Evolutionary conservation across 2,113 vertebrate genomes (phyloP).

Genomic region (Lepus europaeus): DNA sequence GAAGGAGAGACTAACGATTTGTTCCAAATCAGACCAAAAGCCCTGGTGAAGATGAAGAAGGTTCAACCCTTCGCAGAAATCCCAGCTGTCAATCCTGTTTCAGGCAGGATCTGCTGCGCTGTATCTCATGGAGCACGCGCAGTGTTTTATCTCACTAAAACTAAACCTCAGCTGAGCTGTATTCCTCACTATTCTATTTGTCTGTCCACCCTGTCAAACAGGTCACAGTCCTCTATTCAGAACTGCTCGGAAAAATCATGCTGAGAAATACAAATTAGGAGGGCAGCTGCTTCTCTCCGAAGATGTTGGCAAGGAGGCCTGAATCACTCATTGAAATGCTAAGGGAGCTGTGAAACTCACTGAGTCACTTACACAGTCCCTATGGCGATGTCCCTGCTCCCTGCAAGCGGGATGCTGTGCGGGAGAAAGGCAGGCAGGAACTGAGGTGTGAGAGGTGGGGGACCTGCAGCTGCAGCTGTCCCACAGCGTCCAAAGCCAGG

Average conservation of each 20-base stretch:
- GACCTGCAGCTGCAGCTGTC: fast-evolving
- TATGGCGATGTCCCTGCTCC: neutral
- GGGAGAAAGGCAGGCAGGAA: neutral
- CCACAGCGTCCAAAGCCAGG: neutral
- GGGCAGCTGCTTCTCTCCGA: slow-evolving; percentile 82
- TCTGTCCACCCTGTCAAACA: neutral
- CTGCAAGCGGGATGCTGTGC: neutral
- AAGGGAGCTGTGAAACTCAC: neutral
- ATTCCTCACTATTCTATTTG: slow-evolving; percentile 59
- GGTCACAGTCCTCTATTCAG: slow-evolving; percentile 32
- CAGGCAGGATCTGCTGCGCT: slow-evolving; percentile 74
- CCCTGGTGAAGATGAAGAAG: slow-evolving; percentile 62
- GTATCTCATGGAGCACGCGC: slow-evolving; percentile 73
- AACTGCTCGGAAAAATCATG: slow-evolving; percentile 80
- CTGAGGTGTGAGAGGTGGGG: neutral
- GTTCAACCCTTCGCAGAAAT: neutral
- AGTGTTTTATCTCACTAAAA: slow-evolving; percentile 71
- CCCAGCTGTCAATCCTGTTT: slow-evolving; percentile 77
- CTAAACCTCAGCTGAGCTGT: slow-evolving; percentile 27
- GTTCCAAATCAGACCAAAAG: neutral
- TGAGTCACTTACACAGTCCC: neutral
- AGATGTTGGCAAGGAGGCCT: neutral
- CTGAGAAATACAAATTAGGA: slow-evolving; percentile 82
- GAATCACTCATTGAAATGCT: neutral
- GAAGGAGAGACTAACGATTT: neutral